Percentiles rank a stretch among this genome's conserved stretches.
Evolutionary conservation across 2,888 invertebrate species (phyloP).

Genomic region (Epinotia nisella): DNA sequence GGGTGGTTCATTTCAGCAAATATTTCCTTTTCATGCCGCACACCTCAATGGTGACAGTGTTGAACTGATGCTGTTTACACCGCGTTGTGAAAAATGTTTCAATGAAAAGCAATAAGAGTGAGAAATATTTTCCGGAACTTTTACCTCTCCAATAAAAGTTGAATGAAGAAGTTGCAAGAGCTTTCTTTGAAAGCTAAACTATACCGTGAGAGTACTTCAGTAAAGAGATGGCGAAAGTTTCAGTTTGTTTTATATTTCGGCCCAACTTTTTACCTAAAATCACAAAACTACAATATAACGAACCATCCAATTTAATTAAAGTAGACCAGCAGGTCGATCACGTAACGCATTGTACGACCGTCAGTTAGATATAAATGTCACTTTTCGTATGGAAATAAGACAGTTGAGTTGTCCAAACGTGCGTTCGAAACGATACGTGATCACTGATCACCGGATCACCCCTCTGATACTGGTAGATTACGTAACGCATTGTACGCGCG

Average conservation of each 20-base stretch:
- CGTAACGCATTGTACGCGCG: too few relatives aligned
- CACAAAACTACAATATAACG: not conserved
- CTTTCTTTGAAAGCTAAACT: slow-evolving; percentile 33
- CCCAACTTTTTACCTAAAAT: not conserved
- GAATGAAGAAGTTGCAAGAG: slow-evolving; percentile 7
- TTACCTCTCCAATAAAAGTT: slow-evolving; percentile 5
- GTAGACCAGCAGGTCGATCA: too few relatives aligned
- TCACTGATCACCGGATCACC: too few relatives aligned
- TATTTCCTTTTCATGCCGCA: slow-evolving; percentile 19
- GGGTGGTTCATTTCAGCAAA: slow-evolving; percentile 22
- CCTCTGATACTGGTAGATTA: too few relatives aligned
- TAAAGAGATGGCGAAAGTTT: slow-evolving; percentile 31
- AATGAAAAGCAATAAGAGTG: slow-evolving; percentile 16
- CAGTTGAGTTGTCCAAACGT: too few relatives aligned
- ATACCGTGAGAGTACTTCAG: slow-evolving; percentile 12
- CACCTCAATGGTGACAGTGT: not conserved
- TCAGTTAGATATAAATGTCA: too few relatives aligned
- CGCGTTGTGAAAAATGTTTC: not conserved
- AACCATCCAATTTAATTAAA: not conserved
- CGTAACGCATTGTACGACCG: too few relatives aligned
- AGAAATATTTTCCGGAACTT: slow-evolving; percentile 1
- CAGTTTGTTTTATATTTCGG: slow-evolving; percentile 8
- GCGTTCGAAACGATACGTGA: too few relatives aligned
- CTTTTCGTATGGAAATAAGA: too few relatives aligned
- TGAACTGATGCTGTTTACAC: not conserved